Percentiles rank a stretch among this genome's conserved stretches.
These are phyloP conservation scores for Amniataba percoides DNA, from an alignment of 2,797 vertebrate genomes.

Conservation along the genomic window DNA sequence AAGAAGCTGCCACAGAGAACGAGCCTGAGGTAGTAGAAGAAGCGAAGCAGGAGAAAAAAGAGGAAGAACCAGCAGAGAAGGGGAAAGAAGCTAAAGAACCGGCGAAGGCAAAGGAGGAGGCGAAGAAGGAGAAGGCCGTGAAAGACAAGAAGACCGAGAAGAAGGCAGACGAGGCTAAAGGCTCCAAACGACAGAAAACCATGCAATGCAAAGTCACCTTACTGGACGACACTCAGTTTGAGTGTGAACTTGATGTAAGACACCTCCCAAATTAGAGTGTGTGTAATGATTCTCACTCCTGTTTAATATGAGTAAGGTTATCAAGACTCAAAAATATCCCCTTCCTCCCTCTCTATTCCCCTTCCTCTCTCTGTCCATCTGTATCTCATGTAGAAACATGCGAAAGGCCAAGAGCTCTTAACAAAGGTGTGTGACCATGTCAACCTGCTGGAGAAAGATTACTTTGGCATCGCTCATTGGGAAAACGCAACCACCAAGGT, in stretches of 20 bases:
- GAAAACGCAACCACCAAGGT: slow-evolving; percentile 91
- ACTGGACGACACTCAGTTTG: slow-evolving; percentile 92
- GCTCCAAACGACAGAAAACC: slow-evolving; percentile 87
- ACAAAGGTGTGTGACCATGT: slow-evolving; percentile 94
- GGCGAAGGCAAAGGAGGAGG: slow-evolving; percentile 73
- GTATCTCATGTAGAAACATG: slow-evolving; percentile 89
- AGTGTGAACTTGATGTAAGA: slow-evolving; percentile 95
- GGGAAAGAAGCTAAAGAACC: slow-evolving; percentile 70
- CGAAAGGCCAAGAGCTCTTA: slow-evolving; percentile 93
- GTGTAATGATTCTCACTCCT: neutral
- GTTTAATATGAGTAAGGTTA: neutral
- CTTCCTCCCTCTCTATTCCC: neutral
- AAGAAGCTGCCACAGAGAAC: slow-evolving; percentile 49
- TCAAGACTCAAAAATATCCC: slow-evolving; percentile 11
- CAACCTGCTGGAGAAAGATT: slow-evolving; percentile 97
- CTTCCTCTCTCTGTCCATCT: neutral
- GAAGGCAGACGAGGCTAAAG: slow-evolving; percentile 84
- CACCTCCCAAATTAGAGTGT: neutral
- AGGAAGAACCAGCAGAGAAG: slow-evolving; percentile 76
- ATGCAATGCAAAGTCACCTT: slow-evolving; percentile 94
- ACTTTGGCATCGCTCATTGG: slow-evolving; percentile 93
- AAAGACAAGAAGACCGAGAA: slow-evolving; percentile 76
- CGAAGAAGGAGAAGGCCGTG: slow-evolving; percentile 74
- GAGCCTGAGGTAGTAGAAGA: slow-evolving; percentile 57
- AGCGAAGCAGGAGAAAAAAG: slow-evolving; percentile 55